Base-by-base conservation (phyloP, 2,888 invertebrate species). In the Lydus trimaculatus region DNA sequence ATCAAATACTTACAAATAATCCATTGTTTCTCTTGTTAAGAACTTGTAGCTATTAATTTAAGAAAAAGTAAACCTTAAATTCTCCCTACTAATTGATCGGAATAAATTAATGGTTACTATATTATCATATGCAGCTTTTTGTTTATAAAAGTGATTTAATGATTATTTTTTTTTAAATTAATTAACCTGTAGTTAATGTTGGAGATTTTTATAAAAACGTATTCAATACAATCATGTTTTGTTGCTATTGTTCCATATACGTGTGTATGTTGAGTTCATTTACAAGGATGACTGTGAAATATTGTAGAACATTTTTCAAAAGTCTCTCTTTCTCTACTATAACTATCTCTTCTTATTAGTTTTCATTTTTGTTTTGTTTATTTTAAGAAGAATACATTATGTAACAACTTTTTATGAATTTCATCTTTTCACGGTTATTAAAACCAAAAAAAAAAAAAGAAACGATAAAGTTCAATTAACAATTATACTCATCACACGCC, bases 241-340 rank as follows among this genome's bases (percentile, higher is more conserved):
- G 70, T 70, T 70, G 67, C 67, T 66, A 69, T 70, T 70, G 70
- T 67, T 70, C 70, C 70, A 70, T 64, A 70, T 65, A 69, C 59
- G 59, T 58, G 58, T 56, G 68, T 65, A 64, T 64, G 61, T 59
- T 63, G 70, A 65, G 72, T 74, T 74, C 74, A 72, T 74, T 74
- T 71, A 67, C 74, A 74, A 74, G 68, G 67, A 73, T 73, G 73
- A 73, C 73, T 73, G 69, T 72, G 73, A 73, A 67, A 69, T 72
- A 73, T 72, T 60, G 65, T 58, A 20, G 62, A 36, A 65, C 58
- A 65, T 62, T 65, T 59, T 69, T 68, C 48, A 65, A 67, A 48
- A 20, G 17, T 17, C 6, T 52, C 25, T 11, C 23, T 23, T 17
- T 43, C 33, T 33, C n/a, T n/a, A n/a, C 39, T 39, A 39, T 13